Evolutionary conservation across 2,888 invertebrate species (phyloP).

Genomic region (Nebria brevicollis): DNA sequence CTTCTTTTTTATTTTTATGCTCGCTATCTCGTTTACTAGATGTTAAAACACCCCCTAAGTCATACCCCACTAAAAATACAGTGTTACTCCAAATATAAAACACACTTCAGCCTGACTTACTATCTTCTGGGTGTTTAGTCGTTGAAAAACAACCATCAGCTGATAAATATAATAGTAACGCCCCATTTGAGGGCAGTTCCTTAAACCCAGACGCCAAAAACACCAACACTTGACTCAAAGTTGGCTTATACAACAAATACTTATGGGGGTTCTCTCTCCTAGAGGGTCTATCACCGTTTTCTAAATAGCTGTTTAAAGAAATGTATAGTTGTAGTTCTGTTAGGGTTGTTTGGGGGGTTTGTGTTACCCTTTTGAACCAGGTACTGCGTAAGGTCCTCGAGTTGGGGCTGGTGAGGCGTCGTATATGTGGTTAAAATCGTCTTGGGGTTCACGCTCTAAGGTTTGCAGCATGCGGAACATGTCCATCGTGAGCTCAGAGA

Average conservation of each 20-base stretch:
- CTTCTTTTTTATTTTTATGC: constrained; percentile 71
- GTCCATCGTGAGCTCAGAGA: constrained; percentile 96
- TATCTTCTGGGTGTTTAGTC: constrained; percentile 87
- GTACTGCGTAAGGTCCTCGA: constrained; percentile 67
- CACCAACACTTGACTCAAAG: constrained; percentile 91
- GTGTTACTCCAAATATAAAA: constrained; percentile 48
- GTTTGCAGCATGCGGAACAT: constrained; percentile 98
- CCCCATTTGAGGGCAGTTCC: constrained; percentile 91
- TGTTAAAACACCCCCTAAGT: constrained; percentile 90
- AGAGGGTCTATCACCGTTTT: constrained; percentile 76
- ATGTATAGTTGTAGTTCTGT: background rate
- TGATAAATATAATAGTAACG: constrained; percentile 90
- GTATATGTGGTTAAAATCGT: constrained; percentile 78
- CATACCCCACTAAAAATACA: constrained; percentile 79
- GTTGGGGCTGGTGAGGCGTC: constrained; percentile 78
- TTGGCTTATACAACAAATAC: constrained; percentile 94
- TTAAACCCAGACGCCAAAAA: constrained; percentile 93
- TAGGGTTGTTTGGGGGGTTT: background rate
- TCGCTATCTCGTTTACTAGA: constrained; percentile 83
- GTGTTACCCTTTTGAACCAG: constrained; percentile 60
- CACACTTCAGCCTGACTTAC: constrained; percentile 66
- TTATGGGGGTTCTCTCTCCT: constrained; percentile 95
- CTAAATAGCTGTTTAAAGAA: constrained; percentile 62
- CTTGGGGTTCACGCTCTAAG: constrained; percentile 90
- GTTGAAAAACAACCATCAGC: constrained; percentile 89